Percentiles rank a stretch among this genome's conserved stretches.
phyloP scores from a whole-genome alignment of 2,888 invertebrate species.

The Sinopyrophorus schimmeli region DNA sequence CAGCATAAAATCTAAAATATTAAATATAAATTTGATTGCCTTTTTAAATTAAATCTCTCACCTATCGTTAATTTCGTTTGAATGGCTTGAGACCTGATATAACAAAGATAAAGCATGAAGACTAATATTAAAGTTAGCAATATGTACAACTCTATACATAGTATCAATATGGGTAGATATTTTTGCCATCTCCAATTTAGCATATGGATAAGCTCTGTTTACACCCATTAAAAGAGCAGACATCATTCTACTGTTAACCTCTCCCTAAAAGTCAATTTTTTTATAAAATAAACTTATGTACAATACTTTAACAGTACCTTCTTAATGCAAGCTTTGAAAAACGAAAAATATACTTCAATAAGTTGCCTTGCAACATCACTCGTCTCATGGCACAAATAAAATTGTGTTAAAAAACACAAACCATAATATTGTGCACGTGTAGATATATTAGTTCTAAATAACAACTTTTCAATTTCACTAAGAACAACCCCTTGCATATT shows the following conservation, averaged over 20 bases:
- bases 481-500: constrained; percentile 90
- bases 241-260: constrained; percentile 83
- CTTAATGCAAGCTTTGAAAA: constrained; percentile 91
- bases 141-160: constrained; percentile 79
- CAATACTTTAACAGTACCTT: constrained; percentile 56
- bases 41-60: constrained; percentile 43
- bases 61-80: constrained; percentile 61
- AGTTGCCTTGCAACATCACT: constrained; percentile 77
- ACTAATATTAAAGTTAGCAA: constrained; percentile 73
- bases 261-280: constrained; percentile 58
- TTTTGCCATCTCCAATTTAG: constrained; percentile 64
- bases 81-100: constrained; percentile 64
- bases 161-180: constrained; percentile 71
- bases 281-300: background rate
- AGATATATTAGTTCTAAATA: constrained; percentile 83
- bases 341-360: constrained; percentile 90
- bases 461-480: constrained; percentile 84
- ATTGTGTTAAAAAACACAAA: constrained; percentile 88
- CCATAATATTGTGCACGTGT: constrained; percentile 90
- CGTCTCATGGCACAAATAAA: constrained; percentile 75
- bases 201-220: constrained; percentile 82
- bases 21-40: background rate
- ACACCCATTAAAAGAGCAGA: constrained; percentile 80
- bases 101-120: constrained; percentile 63
- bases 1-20: constrained; percentile 73